These are phyloP conservation scores for Oligia latruncula DNA, from an alignment of 2,888 invertebrate genomes.

Conservation along the genomic window DNA sequence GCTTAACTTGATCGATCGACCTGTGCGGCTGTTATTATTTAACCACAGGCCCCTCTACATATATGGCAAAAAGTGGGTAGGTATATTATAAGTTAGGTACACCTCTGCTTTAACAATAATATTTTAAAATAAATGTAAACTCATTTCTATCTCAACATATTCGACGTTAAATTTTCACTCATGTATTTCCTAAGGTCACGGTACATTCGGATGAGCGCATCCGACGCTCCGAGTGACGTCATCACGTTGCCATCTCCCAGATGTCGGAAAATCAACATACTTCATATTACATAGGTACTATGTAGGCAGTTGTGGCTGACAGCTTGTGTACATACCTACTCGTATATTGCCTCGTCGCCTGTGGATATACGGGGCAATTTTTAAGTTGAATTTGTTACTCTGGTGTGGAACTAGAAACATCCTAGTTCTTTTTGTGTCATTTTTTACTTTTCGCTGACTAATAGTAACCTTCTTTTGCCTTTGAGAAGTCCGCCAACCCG, in stretches of 20 bases:
- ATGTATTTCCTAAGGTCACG: conserved; percentile 47
- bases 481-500: neutral
- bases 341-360: conserved; percentile 2
- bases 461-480: too few species aligned
- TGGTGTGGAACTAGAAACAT: neutral
- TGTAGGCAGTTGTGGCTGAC: neutral
- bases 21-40: too few species aligned
- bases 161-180: conserved; percentile 38
- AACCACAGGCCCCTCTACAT: too few species aligned
- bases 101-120: neutral
- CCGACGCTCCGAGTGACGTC: conserved; percentile 48
- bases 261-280: conserved; percentile 50
- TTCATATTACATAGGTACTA: conserved; percentile 28
- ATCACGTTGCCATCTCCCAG: conserved; percentile 41
- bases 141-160: conserved; percentile 9
- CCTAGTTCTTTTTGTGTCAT: neutral
- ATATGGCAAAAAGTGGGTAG: too few species aligned
- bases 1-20: too few species aligned
- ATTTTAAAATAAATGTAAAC: conserved; percentile 5
- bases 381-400: neutral
- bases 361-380: neutral
- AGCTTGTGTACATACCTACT: conserved; percentile 7
- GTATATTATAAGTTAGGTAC: too few species aligned
- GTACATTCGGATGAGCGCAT: conserved; percentile 52
- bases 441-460: neutral